Conservation (phyloP, 2,797 vertebrate genomes). For the Echiichthys vipera region DNA sequence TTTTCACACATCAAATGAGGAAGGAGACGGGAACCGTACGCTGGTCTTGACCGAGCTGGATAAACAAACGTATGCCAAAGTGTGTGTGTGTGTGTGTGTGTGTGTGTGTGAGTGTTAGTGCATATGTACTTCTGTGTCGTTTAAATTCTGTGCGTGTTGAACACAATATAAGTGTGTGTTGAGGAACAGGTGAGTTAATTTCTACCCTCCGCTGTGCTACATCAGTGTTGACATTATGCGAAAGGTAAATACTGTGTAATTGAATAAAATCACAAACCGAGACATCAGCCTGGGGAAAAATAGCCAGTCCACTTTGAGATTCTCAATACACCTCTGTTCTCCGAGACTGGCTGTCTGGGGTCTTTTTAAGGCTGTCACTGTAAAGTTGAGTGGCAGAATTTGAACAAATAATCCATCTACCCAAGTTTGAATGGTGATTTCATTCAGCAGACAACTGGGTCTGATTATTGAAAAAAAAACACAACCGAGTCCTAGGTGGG, state of each 20-base stretch:
- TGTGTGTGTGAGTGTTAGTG: too few species aligned
- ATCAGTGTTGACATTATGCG: constrained; percentile 76
- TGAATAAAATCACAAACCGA: constrained; percentile 77
- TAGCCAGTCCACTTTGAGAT: constrained; percentile 48
- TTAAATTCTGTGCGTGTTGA: constrained; percentile 27
- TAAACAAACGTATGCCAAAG: constrained; percentile 69
- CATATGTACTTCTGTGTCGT: constrained; percentile 24
- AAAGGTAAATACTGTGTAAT: constrained; percentile 78
- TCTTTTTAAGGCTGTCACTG: constrained; percentile 62
- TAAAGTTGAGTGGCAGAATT: constrained; percentile 66
- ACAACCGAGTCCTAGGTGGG: constrained; percentile 61
- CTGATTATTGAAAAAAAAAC: constrained; percentile 61
- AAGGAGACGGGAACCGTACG: constrained; percentile 38
- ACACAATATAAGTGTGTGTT: constrained; percentile 58
- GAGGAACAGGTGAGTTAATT: constrained; percentile 79
- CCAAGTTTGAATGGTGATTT: constrained; percentile 74
- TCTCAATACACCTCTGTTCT: constrained; percentile 78
- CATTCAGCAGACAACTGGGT: constrained; percentile 54
- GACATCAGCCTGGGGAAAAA: constrained; percentile 52
- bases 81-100: constrained; percentile 12
- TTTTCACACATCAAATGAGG: constrained; percentile 77
- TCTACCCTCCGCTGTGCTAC: constrained; percentile 57
- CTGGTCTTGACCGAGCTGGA: constrained; percentile 59
- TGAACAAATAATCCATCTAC: constrained; percentile 75
- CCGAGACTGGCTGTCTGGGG: constrained; percentile 41